Evolutionary conservation across 2,797 vertebrate genomes (phyloP).

Genomic region (Hippocampus kuda): DNA sequence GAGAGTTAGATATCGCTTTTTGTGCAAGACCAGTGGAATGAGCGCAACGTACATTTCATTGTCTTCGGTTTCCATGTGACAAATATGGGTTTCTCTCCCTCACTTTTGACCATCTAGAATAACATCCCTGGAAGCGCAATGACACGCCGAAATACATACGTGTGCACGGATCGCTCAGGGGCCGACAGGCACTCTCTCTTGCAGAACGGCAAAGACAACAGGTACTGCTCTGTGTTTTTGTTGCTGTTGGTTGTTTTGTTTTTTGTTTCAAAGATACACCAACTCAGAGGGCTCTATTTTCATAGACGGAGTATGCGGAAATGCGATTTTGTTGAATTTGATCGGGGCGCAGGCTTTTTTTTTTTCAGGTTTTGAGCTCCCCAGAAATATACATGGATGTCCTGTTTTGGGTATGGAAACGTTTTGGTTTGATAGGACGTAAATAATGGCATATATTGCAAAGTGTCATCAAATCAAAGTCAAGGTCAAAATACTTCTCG

Average conservation of each 20-base stretch:
- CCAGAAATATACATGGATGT: no score
- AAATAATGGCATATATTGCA: no score
- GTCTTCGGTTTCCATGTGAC: background rate
- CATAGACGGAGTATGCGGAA: background rate
- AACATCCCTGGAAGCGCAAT: constrained; percentile 86
- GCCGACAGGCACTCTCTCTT: constrained; percentile 79
- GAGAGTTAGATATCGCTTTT: no score
- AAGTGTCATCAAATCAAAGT: background rate
- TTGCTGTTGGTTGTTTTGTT: background rate
- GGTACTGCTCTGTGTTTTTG: constrained; percentile 52
- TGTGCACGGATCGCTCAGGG: constrained; percentile 81
- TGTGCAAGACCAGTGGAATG: no score
- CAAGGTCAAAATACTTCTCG: background rate
- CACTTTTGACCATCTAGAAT: constrained; percentile 60
- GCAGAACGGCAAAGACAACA: constrained; percentile 91
- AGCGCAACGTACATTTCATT: no score
- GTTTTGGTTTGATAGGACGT: no score
- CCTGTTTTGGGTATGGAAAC: no score
- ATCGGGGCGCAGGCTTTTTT: no score
- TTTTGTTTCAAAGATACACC: background rate
- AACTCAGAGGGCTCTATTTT: background rate
- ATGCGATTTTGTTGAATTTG: no score
- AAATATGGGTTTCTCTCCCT: constrained; percentile 6
- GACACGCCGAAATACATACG: constrained; percentile 87
- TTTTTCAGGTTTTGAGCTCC: no score